Percentiles rank a stretch among this genome's conserved stretches.
phyloP scores from a whole-genome alignment of 2,797 vertebrate genomes.

The Anguilla obscura region DNA sequence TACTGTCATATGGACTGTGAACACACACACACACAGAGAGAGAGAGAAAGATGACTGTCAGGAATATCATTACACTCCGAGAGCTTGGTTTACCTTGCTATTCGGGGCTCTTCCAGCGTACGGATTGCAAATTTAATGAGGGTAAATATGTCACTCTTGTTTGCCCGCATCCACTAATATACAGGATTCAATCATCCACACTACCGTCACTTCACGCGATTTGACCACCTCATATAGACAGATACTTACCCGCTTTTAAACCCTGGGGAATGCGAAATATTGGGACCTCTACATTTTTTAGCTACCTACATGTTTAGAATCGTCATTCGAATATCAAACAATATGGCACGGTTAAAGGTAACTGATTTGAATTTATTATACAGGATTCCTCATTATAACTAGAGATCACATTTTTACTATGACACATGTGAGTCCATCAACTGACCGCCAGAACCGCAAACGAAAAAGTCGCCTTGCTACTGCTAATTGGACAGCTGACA shows the following conservation, averaged over 20 bases:
- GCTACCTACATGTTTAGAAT: background rate
- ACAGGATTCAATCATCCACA: background rate
- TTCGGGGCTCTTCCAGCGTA: background rate
- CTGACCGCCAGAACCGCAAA: background rate
- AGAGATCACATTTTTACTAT: background rate
- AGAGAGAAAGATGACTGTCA: background rate
- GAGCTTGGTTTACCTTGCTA: background rate
- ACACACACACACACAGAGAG: background rate
- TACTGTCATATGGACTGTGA: background rate
- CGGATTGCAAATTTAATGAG: constrained; percentile 8
- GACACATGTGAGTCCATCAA: background rate
- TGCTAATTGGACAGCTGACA: background rate
- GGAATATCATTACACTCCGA: background rate
- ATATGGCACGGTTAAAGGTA: background rate
- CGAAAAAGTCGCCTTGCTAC: background rate
- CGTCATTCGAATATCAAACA: background rate
- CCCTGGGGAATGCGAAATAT: background rate
- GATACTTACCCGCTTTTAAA: background rate
- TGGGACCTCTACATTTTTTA: background rate
- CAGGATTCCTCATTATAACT: constrained; percentile 7
- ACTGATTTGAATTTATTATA: background rate
- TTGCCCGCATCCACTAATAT: background rate
- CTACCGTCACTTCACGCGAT: background rate
- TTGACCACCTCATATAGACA: background rate
- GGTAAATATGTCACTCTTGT: constrained; percentile 11